Evolutionary conservation across 2,113 vertebrate species (phyloP).

Genomic region (Henicopernis longicauda): DNA sequence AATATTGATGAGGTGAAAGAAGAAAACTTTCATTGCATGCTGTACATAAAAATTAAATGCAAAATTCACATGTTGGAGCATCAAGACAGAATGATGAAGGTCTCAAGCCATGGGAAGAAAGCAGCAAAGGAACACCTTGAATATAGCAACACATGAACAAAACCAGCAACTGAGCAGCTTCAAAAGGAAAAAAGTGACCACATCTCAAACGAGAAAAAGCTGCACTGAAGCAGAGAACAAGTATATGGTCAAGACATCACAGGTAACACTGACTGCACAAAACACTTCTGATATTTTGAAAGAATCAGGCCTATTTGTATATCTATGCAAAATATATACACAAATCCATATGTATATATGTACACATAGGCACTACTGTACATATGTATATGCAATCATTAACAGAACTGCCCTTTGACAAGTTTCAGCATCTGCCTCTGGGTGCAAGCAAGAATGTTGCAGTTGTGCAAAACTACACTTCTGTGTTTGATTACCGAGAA

Average conservation of each 20-base stretch:
- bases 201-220: background rate
- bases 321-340: slow-evolving; percentile 75
- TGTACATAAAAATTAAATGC: slow-evolving; percentile 48
- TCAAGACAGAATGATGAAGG: background rate
- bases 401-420: slow-evolving; percentile 12
- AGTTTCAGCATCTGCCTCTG: background rate
- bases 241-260: background rate
- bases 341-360: slow-evolving; percentile 70
- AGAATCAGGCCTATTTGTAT: slow-evolving; percentile 50
- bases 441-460: background rate
- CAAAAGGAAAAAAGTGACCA: background rate
- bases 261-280: slow-evolving; percentile 59
- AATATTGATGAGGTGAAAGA: background rate
- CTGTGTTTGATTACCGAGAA: background rate
- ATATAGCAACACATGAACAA: background rate
- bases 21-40: slow-evolving; percentile 25
- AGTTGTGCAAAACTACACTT: slow-evolving; percentile 33
- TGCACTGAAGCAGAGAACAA: slow-evolving; percentile 21
- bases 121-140: background rate
- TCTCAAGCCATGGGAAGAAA: background rate
- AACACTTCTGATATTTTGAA: background rate
- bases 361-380: slow-evolving; percentile 66
- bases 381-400: slow-evolving; percentile 46
- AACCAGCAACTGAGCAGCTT: background rate
- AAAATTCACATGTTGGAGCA: slow-evolving; percentile 1